Percentiles rank a stretch among this genome's conserved stretches.
phyloP scores from a whole-genome alignment of 30 jellyfish, hydroid and myxozoan species.

The Pelagia noctiluca region DNA sequence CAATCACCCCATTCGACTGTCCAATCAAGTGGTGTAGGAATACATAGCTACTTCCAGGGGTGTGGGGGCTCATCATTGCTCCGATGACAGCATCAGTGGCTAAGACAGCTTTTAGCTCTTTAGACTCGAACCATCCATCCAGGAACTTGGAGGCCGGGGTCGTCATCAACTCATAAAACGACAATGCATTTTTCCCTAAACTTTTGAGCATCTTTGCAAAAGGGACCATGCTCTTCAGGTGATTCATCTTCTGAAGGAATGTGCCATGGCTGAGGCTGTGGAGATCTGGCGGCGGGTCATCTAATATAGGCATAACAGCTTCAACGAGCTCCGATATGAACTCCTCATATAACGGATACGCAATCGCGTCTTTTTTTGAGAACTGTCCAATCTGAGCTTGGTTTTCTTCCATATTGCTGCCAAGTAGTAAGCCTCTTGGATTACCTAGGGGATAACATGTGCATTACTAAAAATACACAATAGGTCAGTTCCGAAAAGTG shows the following conservation, averaged over 20 bases:
- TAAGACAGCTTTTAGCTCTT: constrained; percentile 56
- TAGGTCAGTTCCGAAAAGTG: too few species aligned
- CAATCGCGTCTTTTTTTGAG: constrained; percentile 52
- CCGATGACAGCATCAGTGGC: constrained; percentile 67
- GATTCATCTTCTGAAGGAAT: neutral
- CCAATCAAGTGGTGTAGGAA: constrained; percentile 63
- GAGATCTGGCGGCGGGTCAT: constrained; percentile 67
- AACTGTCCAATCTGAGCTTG: constrained; percentile 50
- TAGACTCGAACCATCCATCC: constrained; percentile 66
- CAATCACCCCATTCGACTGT: constrained; percentile 63
- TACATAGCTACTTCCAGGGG: constrained; percentile 72
- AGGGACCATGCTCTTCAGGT: constrained; percentile 29
- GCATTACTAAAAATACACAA: too few species aligned
- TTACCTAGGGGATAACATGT: too few species aligned
- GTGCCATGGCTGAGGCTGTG: constrained; percentile 44
- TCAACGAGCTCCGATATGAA: constrained; percentile 38
- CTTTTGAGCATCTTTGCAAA: constrained; percentile 34
- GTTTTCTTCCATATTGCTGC: constrained; percentile 59
- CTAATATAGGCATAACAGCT: constrained; percentile 63
- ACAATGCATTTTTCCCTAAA: constrained; percentile 35
- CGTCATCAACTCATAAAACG: constrained; percentile 59
- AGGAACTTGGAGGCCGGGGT: constrained; percentile 65
- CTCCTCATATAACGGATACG: constrained; percentile 53
- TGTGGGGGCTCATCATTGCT: constrained; percentile 66
- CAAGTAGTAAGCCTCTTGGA: constrained; percentile 52